phyloP scores from a whole-genome alignment of 1,140 invertebrate species.

The Dermatophagoides farinae region DNA sequence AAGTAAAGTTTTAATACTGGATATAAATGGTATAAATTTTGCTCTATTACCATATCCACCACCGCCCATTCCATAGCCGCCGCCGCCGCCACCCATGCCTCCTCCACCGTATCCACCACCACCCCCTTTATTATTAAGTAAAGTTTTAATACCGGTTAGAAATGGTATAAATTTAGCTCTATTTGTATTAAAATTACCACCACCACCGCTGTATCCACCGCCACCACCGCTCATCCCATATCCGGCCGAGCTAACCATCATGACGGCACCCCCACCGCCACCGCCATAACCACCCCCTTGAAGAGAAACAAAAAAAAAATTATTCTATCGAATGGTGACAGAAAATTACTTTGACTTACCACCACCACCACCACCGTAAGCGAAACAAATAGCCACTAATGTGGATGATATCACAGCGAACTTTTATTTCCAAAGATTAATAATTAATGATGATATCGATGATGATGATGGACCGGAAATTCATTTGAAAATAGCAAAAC shows the following conservation, averaged over 20 bases:
- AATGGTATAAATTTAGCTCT: not conserved
- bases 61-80: not conserved
- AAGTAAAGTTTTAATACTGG: no score
- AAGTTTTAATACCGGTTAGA: not conserved
- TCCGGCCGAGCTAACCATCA: not conserved
- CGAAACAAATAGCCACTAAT: not conserved
- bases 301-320: not conserved
- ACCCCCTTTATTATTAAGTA: no score
- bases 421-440: not conserved
- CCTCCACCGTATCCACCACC: constrained; percentile 3
- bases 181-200: not conserved
- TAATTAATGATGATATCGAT: no score
- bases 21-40: no score
- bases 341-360: not conserved
- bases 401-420: not conserved
- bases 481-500: no score
- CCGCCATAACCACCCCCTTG: not conserved
- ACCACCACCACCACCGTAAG: not conserved
- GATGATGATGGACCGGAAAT: no score
- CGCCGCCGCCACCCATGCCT: not conserved
- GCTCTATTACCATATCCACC: not conserved
- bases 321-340: not conserved
- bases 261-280: not conserved
- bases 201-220: not conserved
- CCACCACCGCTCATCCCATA: not conserved